phyloP scores from a whole-genome alignment of 53 echinoderm and acorn worm species.

The Arbacia lixula region DNA sequence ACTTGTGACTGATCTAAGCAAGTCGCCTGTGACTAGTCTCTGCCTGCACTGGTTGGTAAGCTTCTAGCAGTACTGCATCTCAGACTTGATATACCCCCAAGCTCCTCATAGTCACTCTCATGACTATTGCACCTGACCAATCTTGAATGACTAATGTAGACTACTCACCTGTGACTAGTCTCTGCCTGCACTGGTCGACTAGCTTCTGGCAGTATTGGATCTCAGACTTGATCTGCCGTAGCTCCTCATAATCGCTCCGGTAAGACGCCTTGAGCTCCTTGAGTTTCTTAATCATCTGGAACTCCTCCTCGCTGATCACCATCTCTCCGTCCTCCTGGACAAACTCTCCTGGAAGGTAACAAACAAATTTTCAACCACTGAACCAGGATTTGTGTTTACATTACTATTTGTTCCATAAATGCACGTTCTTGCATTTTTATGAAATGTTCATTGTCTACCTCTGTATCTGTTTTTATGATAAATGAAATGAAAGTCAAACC shows the following conservation, averaged over 20 bases:
- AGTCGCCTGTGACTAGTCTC: constrained; percentile 83
- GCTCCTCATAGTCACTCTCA: constrained; percentile 87
- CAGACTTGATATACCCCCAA: constrained; percentile 92
- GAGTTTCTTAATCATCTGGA: constrained; percentile 90
- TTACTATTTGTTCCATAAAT: too few species aligned
- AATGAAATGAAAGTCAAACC: too few species aligned
- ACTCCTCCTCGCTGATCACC: constrained; percentile 94
- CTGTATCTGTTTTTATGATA: too few species aligned
- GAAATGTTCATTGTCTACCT: too few species aligned
- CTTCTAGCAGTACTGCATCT: constrained; percentile 97
- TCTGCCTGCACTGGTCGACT: constrained; percentile 92
- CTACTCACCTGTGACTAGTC: constrained; percentile 83
- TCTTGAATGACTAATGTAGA: too few species aligned
- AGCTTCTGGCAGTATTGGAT: constrained; percentile 98
- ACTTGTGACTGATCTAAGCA: neutral
- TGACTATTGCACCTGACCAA: too few species aligned
- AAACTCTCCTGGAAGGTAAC: constrained; percentile 19
- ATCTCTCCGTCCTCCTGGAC: constrained; percentile 82
- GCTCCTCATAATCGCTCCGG: constrained; percentile 88
- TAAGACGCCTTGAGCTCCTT: constrained; percentile 94
- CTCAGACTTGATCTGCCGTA: constrained; percentile 93
- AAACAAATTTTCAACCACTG: too few species aligned
- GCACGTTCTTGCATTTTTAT: too few species aligned
- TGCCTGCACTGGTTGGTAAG: constrained; percentile 94
- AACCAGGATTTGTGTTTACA: too few species aligned